phyloP scores from a whole-genome alignment of 2,797 vertebrate species.

The Schizopygopsis malacanthus region DNA sequence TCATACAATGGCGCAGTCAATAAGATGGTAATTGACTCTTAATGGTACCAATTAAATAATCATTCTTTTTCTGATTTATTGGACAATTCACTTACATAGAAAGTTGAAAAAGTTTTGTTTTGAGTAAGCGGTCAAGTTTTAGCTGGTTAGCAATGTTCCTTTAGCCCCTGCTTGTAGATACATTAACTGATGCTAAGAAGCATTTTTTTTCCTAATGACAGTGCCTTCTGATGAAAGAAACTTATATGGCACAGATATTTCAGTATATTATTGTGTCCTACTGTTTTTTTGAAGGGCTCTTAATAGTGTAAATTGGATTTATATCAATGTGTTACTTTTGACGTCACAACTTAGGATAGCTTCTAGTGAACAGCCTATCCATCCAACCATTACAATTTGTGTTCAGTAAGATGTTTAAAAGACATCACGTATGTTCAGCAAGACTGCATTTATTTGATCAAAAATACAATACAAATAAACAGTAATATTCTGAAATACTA shows the following conservation, averaged over 20 bases:
- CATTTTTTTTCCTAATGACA: not conserved
- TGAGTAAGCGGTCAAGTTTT: not conserved
- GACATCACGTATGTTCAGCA: not conserved
- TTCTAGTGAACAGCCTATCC: not conserved
- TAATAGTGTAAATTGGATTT: not conserved
- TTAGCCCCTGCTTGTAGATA: not conserved
- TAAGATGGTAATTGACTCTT: constrained; percentile 55
- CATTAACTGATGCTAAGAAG: not conserved
- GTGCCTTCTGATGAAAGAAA: not conserved
- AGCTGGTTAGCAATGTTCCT: not conserved
- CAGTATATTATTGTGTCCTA: not conserved
- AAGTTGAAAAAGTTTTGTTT: constrained; percentile 34
- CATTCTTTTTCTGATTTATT: constrained; percentile 43
- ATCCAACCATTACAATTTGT: not conserved
- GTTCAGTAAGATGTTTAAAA: not conserved
- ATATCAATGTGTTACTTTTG: not conserved
- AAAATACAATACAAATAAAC: not conserved
- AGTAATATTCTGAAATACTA: not conserved
- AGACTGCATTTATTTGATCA: not conserved
- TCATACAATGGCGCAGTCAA: constrained; percentile 51
- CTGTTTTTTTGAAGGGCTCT: not conserved
- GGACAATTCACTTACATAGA: constrained; percentile 34
- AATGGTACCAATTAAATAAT: constrained; percentile 61
- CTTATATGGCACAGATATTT: not conserved
- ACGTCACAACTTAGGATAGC: not conserved